These are phyloP conservation scores for Corydoras maculifer DNA, from an alignment of 2,113 vertebrate genomes.

Conservation along the genomic window DNA sequence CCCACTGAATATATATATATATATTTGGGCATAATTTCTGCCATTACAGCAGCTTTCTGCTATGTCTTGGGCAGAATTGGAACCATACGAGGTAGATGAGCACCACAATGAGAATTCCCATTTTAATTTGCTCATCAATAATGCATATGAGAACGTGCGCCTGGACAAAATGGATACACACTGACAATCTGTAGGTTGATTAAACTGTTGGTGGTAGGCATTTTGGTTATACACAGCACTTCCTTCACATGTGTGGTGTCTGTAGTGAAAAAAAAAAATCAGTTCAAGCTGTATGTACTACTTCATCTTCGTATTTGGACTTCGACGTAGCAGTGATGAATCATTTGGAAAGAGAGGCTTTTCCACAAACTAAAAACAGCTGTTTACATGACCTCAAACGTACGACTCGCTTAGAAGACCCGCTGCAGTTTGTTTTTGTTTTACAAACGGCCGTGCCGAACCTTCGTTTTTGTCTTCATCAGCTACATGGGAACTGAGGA, in stretches of 20 bases:
- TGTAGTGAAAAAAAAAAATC: constrained; percentile 17
- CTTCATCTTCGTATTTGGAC: constrained; percentile 23
- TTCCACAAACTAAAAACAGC: constrained; percentile 32
- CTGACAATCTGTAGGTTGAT: background rate
- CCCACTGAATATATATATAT: no score
- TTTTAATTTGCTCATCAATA: background rate
- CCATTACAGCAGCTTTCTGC: background rate
- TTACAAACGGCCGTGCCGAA: constrained; percentile 6
- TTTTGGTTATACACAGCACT: constrained; percentile 16
- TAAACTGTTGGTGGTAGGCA: constrained; percentile 10
- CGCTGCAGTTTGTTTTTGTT: constrained; percentile 18
- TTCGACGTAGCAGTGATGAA: constrained; percentile 25
- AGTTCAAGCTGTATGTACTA: constrained; percentile 34
- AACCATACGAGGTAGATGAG: background rate
- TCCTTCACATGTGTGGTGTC: constrained; percentile 10
- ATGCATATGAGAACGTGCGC: background rate
- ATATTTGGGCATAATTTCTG: background rate
- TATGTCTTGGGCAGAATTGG: background rate
- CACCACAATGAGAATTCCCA: background rate
- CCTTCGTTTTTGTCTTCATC: constrained; percentile 2
- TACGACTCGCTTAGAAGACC: constrained; percentile 17
- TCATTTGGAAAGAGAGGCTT: constrained; percentile 24
- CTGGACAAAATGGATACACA: constrained; percentile 3
- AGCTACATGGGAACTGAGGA: background rate
- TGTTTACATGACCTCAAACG: constrained; percentile 33